phyloP scores from a whole-genome alignment of 1,140 invertebrate species.

The Atopsyche davidsoni region DNA sequence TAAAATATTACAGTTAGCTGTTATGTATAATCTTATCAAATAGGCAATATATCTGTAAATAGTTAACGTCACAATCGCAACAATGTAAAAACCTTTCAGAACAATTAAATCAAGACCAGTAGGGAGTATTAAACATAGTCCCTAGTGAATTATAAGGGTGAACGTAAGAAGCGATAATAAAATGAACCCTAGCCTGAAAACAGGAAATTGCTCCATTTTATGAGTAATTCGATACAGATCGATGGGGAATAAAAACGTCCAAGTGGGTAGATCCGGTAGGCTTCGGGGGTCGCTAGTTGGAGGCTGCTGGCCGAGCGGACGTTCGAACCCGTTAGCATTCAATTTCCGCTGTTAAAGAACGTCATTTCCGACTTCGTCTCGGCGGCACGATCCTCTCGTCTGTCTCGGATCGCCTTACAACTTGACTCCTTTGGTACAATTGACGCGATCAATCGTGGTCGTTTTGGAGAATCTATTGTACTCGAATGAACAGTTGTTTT shows the following conservation, averaged over 20 bases:
- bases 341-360: slow-evolving; percentile 30
- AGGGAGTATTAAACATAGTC: too few species aligned
- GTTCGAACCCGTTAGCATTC: slow-evolving; percentile 27
- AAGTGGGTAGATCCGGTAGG: slow-evolving; percentile 11
- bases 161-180: background rate
- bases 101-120: too few species aligned
- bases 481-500: too few species aligned
- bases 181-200: background rate
- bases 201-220: slow-evolving; percentile 30
- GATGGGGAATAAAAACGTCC: slow-evolving; percentile 26
- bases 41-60: too few species aligned
- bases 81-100: too few species aligned
- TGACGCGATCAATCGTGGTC: too few species aligned
- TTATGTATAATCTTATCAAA: too few species aligned
- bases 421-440: background rate
- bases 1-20: too few species aligned
- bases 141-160: background rate
- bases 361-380: slow-evolving; percentile 23
- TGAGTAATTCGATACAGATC: slow-evolving; percentile 31
- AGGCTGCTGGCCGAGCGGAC: slow-evolving; percentile 15
- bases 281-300: slow-evolving; percentile 9
- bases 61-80: too few species aligned
- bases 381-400: background rate
- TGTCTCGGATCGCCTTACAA: background rate
- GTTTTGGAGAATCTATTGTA: too few species aligned